phyloP scores from a whole-genome alignment of 2,797 vertebrate species.

The Poliocrania exsul region DNA sequence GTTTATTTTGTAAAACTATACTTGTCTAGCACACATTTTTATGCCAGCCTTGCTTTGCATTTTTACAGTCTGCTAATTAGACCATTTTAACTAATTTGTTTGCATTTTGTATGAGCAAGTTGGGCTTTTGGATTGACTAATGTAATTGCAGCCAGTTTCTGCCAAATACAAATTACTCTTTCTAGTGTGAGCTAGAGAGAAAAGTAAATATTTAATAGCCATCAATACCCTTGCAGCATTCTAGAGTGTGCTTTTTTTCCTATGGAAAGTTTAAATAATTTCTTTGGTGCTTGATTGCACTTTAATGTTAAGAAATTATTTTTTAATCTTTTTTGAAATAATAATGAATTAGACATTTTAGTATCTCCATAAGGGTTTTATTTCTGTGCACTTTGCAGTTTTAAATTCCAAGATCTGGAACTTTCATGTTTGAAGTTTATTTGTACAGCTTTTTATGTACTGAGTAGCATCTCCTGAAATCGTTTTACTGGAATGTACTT shows the following conservation, averaged over 20 bases:
- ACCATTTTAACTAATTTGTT: slow-evolving; percentile 89
- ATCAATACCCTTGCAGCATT: slow-evolving; percentile 82
- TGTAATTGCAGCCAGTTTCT: slow-evolving; percentile 85
- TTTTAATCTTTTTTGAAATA: slow-evolving; percentile 80
- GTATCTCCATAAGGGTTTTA: slow-evolving; percentile 58
- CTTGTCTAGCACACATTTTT: slow-evolving; percentile 71
- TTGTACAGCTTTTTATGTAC: slow-evolving; percentile 13
- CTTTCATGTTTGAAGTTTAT: slow-evolving; percentile 44
- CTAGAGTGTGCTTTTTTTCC: slow-evolving; percentile 64
- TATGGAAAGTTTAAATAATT: slow-evolving; percentile 80
- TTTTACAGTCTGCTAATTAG: slow-evolving; percentile 86
- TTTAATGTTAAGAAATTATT: slow-evolving; percentile 80
- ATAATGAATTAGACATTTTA: slow-evolving; percentile 74
- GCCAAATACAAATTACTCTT: slow-evolving; percentile 85
- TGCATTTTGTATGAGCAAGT: slow-evolving; percentile 88
- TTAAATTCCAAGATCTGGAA: slow-evolving; percentile 51
- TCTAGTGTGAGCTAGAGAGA: slow-evolving; percentile 81
- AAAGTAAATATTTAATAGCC: slow-evolving; percentile 89
- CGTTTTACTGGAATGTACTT: not conserved
- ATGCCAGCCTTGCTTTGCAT: slow-evolving; percentile 82
- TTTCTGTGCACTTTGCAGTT: slow-evolving; percentile 70
- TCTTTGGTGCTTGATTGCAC: slow-evolving; percentile 77
- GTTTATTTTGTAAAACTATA: slow-evolving; percentile 69
- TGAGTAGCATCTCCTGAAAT: slow-evolving; percentile 9
- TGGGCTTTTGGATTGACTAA: slow-evolving; percentile 87